These are phyloP conservation scores for Chrysemys picta DNA, from an alignment of 2,113 vertebrate genomes.

Conservation along the genomic window DNA sequence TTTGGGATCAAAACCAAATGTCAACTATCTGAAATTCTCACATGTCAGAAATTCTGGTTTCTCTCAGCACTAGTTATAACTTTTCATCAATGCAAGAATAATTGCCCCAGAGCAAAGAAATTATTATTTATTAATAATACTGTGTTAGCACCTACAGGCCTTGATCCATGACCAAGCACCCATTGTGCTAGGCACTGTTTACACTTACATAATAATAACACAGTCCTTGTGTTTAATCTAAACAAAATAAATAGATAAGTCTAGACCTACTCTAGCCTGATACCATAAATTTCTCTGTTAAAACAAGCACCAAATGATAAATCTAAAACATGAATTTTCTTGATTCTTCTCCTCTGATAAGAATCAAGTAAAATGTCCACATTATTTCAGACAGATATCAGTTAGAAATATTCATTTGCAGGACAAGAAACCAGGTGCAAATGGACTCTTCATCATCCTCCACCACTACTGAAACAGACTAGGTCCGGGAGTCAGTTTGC, in stretches of 20 bases:
- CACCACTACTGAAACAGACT: not conserved
- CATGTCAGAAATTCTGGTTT: not conserved
- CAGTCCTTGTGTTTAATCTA: not conserved
- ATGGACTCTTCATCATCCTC: not conserved
- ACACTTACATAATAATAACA: not conserved
- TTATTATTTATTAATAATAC: not conserved
- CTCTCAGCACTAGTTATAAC: not conserved
- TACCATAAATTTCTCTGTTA: not conserved
- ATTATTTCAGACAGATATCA: not conserved
- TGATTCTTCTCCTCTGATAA: not conserved
- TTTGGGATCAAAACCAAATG: not conserved
- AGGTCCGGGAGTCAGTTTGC: not conserved
- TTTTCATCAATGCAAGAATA: not conserved
- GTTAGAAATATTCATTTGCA: not conserved
- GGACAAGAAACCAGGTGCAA: not conserved
- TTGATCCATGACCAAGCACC: not conserved
- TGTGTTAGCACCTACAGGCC: not conserved
- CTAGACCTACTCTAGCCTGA: not conserved
- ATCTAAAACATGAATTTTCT: not conserved
- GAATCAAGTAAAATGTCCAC: not conserved
- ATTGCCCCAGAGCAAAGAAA: not conserved
- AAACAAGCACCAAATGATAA: not conserved
- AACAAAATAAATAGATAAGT: constrained; percentile 42
- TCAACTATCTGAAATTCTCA: not conserved
- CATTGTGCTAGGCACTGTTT: constrained; percentile 9